Evolutionary conservation across 2,797 vertebrate genomes (phyloP), one percentile per base, ranked within the genome.

Genomic region (Argyrosomus regius): DNA sequence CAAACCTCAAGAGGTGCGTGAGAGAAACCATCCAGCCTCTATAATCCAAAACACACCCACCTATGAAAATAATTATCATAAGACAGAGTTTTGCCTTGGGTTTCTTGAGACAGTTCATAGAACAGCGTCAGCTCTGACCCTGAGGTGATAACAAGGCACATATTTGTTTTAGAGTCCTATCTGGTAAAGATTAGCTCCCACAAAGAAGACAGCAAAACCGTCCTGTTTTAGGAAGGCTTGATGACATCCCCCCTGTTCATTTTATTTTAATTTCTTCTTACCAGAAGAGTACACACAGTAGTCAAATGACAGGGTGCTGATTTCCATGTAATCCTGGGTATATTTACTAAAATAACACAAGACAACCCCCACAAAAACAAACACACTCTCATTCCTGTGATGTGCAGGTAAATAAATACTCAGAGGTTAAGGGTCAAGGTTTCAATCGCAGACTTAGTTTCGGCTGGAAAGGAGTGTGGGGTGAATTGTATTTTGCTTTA

Each of bases 11-110:
- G n/a, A 67, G n/a, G 62, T 16, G 18, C 62, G 8, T 67, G 35
- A 45, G 53, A 81, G 24, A 68, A 81, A 78, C 39, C 73, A 31
- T 43, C 53, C 58, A 65, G 3, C 69, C 70, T 61, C 59, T 75
- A 9, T 83, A 68, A 82, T 75, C 59, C 70, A 63, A 46, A 84
- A 77, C 78, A 75, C 77, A 87, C 79, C 69, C 75, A 77, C 66
- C 11, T 52, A 68, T 58, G 58, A 56, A 35, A 41, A 68, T 75
- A 41, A 63, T 79, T 68, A 49, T 77, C 62, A 80, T 69, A 58
- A 58, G 63, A 80, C 52, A 28, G 24, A 17, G 43, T 62, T 79
- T 64, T 73, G 54, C 17, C 31, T 74, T 41, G 17, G 58, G 54
- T 65, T 72, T 59, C 16, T 52, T 53, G 3, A 57, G 75, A 58